phyloP scores from a whole-genome alignment of 1,140 invertebrate genomes.

The Drosophila asahinai region DNA sequence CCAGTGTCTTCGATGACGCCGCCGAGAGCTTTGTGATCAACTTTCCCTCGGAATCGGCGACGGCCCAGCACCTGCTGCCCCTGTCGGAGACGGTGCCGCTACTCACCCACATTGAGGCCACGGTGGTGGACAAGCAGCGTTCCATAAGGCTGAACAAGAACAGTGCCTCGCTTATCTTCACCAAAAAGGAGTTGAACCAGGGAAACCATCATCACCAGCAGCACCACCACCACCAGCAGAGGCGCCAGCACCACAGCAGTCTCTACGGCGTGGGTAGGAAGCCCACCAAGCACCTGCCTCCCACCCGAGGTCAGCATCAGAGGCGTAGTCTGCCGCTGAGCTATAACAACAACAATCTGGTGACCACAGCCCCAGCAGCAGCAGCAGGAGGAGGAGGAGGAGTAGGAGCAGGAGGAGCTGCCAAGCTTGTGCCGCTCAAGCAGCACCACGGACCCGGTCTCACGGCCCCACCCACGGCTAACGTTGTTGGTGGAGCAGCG shows the following conservation, averaged over 20 bases:
- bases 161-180: constrained; percentile 82
- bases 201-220: constrained; percentile 10
- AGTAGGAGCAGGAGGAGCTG: not conserved
- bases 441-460: constrained; percentile 41
- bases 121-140: constrained; percentile 75
- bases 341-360: constrained; percentile 80
- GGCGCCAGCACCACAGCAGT: constrained; percentile 63
- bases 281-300: constrained; percentile 75
- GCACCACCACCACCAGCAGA: constrained; percentile 19
- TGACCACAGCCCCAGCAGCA: constrained; percentile 51
- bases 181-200: constrained; percentile 69
- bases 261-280: constrained; percentile 67
- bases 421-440: constrained; percentile 61
- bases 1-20: constrained; percentile 75
- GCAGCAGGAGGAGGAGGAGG: not conserved
- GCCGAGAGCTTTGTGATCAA: constrained; percentile 83
- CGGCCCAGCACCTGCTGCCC: constrained; percentile 69
- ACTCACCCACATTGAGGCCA: constrained; percentile 77
- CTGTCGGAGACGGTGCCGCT: constrained; percentile 82
- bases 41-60: constrained; percentile 75
- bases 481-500: constrained; percentile 28
- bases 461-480: constrained; percentile 48
- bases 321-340: constrained; percentile 71
- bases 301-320: constrained; percentile 69
- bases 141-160: constrained; percentile 79